Percentiles rank a stretch among this genome's conserved stretches.
These are phyloP conservation scores for Drosophila parthenogenetica DNA, from an alignment of 2,888 invertebrate genomes.

Conservation along the genomic window DNA sequence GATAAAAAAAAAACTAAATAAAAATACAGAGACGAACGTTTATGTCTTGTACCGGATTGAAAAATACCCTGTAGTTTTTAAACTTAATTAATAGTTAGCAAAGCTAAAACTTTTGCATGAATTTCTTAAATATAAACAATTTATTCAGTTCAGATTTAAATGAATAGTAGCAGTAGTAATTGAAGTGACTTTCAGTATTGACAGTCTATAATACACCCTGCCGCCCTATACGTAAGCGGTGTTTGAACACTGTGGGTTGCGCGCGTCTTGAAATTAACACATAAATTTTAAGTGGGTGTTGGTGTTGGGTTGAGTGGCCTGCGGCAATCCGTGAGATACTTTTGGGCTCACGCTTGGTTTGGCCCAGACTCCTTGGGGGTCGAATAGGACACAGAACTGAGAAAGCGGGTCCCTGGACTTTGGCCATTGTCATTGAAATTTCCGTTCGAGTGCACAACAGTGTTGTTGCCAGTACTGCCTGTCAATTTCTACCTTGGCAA, in stretches of 20 bases:
- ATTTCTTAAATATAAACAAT: too few relatives aligned
- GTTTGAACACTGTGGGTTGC: constrained; percentile 35
- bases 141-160: too few relatives aligned
- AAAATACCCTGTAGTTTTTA: not conserved
- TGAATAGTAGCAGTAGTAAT: too few relatives aligned
- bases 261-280: constrained; percentile 84
- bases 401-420: constrained; percentile 1
- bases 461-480: constrained; percentile 36
- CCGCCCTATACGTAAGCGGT: not conserved
- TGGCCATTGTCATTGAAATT: constrained; percentile 76
- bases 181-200: too few relatives aligned
- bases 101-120: too few relatives aligned
- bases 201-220: not conserved
- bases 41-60: not conserved
- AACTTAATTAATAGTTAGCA: not conserved
- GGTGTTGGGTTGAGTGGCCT: constrained; percentile 30
- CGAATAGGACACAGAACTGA: too few relatives aligned
- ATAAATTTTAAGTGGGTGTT: constrained; percentile 82
- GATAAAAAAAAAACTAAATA: constrained; percentile 65
- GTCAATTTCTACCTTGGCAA: constrained; percentile 54
- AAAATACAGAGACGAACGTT: constrained; percentile 19
- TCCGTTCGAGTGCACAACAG: constrained; percentile 82
- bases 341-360: constrained; percentile 53
- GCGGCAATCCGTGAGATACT: constrained; percentile 63
- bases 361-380: constrained; percentile 37